Conservation (phyloP, 2,888 invertebrate genomes). For the Cantharis rustica region DNA sequence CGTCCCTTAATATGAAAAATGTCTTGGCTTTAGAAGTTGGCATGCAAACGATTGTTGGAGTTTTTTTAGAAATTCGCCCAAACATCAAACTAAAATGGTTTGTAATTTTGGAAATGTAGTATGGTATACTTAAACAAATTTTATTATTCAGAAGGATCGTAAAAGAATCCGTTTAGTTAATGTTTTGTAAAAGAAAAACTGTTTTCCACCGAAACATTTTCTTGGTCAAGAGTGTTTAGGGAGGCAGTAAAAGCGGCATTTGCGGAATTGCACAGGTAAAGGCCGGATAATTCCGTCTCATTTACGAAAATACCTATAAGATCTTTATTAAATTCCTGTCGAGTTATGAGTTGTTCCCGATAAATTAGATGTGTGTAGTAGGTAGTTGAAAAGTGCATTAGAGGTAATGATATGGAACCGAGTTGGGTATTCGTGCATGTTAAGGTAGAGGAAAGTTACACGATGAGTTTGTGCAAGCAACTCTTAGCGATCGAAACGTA, state of each 20-base stretch:
- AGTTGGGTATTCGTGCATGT: constrained; percentile 35
- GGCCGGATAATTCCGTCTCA: constrained; percentile 27
- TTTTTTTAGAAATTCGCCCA: background rate
- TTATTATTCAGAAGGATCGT: background rate
- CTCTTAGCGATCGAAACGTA: constrained; percentile 30
- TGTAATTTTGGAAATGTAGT: background rate
- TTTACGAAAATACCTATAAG: constrained; percentile 29
- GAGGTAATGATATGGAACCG: constrained; percentile 41
- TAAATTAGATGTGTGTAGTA: constrained; percentile 36
- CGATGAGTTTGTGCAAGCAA: constrained; percentile 33
- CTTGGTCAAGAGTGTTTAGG: constrained; percentile 19
- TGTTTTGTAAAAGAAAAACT: constrained; percentile 4
- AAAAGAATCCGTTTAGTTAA: background rate
- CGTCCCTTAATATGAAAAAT: background rate
- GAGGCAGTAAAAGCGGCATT: constrained; percentile 20
- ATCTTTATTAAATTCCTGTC: constrained; percentile 36
- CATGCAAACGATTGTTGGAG: background rate
- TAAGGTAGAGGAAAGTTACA: constrained; percentile 27
- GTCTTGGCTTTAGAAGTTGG: background rate
- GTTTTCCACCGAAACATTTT: background rate
- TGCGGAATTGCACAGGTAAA: constrained; percentile 29
- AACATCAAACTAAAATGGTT: background rate
- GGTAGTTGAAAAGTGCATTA: constrained; percentile 40
- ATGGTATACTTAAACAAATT: background rate
- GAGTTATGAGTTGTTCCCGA: constrained; percentile 33